These are phyloP conservation scores for Ispidina lecontei DNA, from an alignment of 2,797 vertebrate species.

Conservation along the genomic window DNA sequence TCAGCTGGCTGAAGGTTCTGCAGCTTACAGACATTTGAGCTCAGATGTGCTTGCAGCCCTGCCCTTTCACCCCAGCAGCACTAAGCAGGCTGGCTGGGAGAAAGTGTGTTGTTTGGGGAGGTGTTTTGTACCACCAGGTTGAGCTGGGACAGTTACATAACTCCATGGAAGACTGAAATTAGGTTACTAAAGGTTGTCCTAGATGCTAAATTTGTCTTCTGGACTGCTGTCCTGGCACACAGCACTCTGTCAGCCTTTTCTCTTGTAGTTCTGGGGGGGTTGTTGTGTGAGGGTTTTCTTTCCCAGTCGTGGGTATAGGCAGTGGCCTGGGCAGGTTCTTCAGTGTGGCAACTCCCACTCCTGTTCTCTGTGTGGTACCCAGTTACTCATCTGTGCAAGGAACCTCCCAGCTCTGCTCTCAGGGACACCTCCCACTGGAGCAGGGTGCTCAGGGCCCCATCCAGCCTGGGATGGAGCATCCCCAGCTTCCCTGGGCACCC, in stretches of 20 bases:
- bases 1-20: neutral
- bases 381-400: neutral
- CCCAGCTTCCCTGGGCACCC: too few species aligned
- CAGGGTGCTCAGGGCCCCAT: too few species aligned
- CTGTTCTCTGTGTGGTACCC: neutral
- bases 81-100: neutral
- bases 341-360: accelerated
- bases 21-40: neutral
- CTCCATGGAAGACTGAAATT: neutral
- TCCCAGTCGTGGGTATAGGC: accelerated
- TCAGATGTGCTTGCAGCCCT: neutral
- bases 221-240: neutral
- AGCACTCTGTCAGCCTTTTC: neutral
- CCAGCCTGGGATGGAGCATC: too few species aligned
- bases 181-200: neutral
- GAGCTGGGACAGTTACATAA: slow-evolving; percentile 17
- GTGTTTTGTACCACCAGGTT: neutral
- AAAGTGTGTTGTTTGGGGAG: neutral
- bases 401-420: neutral
- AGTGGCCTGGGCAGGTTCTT: neutral
- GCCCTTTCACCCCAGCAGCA: neutral
- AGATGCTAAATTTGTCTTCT: neutral
- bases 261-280: too few species aligned
- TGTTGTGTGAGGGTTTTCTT: neutral
- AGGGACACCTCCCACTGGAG: too few species aligned